Evolutionary conservation across 2,113 vertebrate genomes (phyloP).

Genomic region (Anas platyrhynchos): DNA sequence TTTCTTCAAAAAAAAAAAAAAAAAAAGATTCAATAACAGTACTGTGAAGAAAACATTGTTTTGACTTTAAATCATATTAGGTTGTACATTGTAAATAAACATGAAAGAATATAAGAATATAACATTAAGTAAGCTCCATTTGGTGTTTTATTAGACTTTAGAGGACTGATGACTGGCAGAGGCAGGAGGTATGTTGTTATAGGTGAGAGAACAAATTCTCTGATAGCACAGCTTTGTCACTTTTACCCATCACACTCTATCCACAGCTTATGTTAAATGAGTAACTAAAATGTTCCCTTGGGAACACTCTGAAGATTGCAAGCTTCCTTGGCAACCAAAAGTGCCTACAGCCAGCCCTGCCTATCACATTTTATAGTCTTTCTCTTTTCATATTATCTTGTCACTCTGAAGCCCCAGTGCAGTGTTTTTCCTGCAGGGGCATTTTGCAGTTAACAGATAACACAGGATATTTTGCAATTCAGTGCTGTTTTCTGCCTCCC

Average conservation of each 20-base stretch:
- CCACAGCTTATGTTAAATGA: conserved; percentile 44
- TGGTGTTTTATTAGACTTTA: conserved; percentile 3
- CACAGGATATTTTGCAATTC: background rate
- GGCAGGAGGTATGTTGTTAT: background rate
- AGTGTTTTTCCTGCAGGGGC: conserved; percentile 10
- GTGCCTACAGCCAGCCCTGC: conserved; percentile 27
- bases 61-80: conserved; percentile 6
- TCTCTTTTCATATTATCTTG: background rate
- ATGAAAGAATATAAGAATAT: background rate
- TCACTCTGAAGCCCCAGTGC: background rate
- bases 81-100: conserved; percentile 2
- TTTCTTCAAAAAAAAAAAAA: background rate
- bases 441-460: conserved; percentile 55
- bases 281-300: conserved; percentile 45
- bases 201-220: conserved; percentile 28
- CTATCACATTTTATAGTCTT: conserved; percentile 27
- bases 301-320: background rate
- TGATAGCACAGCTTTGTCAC: background rate
- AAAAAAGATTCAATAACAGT: background rate
- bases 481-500: background rate
- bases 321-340: conserved; percentile 42
- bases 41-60: background rate
- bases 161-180: background rate
- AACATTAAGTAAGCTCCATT: background rate
- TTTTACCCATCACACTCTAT: background rate